Evolutionary conservation across 2,113 vertebrate species (phyloP), one percentile per base, ranked within the genome.

Genomic region (Seriola quinqueradiata): DNA sequence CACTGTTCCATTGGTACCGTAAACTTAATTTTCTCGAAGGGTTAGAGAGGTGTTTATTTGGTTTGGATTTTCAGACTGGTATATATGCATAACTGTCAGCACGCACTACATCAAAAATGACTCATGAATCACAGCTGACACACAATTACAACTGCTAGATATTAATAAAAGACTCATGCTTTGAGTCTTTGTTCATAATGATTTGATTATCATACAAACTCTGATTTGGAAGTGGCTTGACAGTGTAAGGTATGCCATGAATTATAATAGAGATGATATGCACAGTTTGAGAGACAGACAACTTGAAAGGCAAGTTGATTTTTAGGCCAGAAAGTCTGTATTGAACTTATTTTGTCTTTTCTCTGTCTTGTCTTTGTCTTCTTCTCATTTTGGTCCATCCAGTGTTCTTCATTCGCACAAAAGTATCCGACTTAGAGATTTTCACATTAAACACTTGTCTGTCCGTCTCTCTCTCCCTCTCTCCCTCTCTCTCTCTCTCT

Each of bases 201-300:
- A 68, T 68, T 59, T 74, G 68, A 83, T 77, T 85, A 73, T 75
- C 73, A 66, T 36, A 67, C 68, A 69, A 50, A 54, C 38, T 76
- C 63, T 19, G 42, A 79, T 77, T 74, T 84, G 16, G 64, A 70
- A 67, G 67, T 73, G 63, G 70, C 36, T 48, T 67, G 73, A 72
- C 70, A 69, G 77, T 8, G 63, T 32, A 72, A 54, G 60, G 36
- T 80, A 57, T 42, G 84, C 40, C 69, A 12, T 68, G 88, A 87
- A 87, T 90, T 50, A 57, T 63, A 81, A 81, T 66, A 55, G 0
- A 0, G 63, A 71, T 64, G 71, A 75, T 85, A 87, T 67, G 46
- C 60, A 44, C 70, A 46, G 23, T 81, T 81, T 77, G 79, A 83
- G 69, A 65, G 64, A 72, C 64, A 21, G 80, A 66, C 28, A 57